Percentiles rank a stretch among this genome's conserved stretches.
phyloP scores from a whole-genome alignment of 2,888 invertebrate species.

The Cryptops parisi region DNA sequence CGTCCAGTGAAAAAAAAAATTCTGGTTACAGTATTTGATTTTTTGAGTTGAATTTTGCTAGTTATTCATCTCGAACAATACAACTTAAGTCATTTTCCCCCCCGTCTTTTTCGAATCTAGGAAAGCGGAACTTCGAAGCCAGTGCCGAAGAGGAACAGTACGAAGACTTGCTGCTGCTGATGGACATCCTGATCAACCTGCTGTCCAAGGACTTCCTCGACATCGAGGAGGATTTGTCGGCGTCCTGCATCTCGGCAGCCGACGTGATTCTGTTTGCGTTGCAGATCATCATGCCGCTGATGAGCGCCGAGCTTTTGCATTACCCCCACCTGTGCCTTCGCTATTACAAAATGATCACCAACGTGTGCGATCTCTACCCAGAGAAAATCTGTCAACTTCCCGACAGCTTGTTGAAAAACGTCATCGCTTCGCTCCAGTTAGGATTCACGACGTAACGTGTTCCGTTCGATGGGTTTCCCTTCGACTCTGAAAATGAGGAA shows the following conservation, averaged over 20 bases:
- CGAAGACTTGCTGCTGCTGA: slow-evolving; percentile 59
- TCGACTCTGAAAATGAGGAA: neutral
- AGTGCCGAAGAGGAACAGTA: slow-evolving; percentile 55
- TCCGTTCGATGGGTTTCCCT: neutral
- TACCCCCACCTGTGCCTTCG: slow-evolving; percentile 51
- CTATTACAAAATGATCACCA: slow-evolving; percentile 48
- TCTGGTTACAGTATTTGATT: neutral
- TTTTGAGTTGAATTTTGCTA: neutral
- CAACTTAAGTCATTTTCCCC: no score
- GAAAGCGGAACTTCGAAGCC: slow-evolving; percentile 22
- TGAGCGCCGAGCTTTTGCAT: slow-evolving; percentile 53
- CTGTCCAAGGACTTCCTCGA: slow-evolving; percentile 43
- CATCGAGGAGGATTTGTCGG: slow-evolving; percentile 19
- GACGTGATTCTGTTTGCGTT: slow-evolving; percentile 54
- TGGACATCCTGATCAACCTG: slow-evolving; percentile 54
- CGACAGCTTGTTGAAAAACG: slow-evolving; percentile 37
- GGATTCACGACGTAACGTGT: slow-evolving; percentile 36
- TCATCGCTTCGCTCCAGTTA: slow-evolving; percentile 43
- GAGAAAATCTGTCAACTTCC: slow-evolving; percentile 42
- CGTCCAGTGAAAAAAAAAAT: neutral
- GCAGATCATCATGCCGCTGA: slow-evolving; percentile 53
- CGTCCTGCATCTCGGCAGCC: slow-evolving; percentile 30
- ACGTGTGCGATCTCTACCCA: slow-evolving; percentile 49
- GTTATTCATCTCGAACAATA: no score
- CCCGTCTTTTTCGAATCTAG: slow-evolving; percentile 2